Evolutionary conservation across 2,888 invertebrate species (phyloP).

Genomic region (Eledona agricola): DNA sequence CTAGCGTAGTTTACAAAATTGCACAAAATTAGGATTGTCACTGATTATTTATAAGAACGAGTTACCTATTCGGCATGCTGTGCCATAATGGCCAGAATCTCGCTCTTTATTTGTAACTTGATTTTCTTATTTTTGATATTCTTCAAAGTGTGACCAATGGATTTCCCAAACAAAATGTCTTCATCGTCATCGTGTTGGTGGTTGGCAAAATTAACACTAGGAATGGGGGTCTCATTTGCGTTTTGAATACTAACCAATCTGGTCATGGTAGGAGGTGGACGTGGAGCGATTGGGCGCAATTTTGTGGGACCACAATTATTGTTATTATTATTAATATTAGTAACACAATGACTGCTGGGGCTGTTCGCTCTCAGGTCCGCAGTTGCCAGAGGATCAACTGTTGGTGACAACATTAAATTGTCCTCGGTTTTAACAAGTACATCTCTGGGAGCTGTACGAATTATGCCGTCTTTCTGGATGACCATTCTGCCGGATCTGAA

Average conservation of each 20-base stretch:
- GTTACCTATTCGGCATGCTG: slow-evolving; percentile 6
- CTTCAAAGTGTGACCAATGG: slow-evolving; percentile 4
- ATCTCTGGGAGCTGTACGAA: neutral
- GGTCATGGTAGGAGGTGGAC: slow-evolving; percentile 1
- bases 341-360: neutral
- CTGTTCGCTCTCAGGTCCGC: slow-evolving; percentile 1
- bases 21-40: too few relatives aligned
- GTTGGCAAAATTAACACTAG: slow-evolving; percentile 1
- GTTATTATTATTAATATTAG: neutral
- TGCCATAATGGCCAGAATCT: slow-evolving; percentile 5
- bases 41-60: too few relatives aligned
- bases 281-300: slow-evolving; percentile 8
- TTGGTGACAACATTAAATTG: too few relatives aligned
- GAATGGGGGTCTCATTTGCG: neutral
- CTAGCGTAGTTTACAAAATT: too few relatives aligned
- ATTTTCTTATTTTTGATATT: slow-evolving; percentile 2
- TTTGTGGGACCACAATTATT: neutral
- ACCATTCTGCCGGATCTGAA: neutral
- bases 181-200: slow-evolving; percentile 4
- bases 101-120: slow-evolving; percentile 6
- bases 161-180: slow-evolving; percentile 13
- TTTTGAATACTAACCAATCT: neutral
- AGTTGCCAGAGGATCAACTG: slow-evolving; percentile 1
- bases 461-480: neutral
- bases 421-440: too few relatives aligned